These are phyloP conservation scores for Proteles cristata DNA, from an alignment of 2,113 vertebrate species.

Conservation along the genomic window DNA sequence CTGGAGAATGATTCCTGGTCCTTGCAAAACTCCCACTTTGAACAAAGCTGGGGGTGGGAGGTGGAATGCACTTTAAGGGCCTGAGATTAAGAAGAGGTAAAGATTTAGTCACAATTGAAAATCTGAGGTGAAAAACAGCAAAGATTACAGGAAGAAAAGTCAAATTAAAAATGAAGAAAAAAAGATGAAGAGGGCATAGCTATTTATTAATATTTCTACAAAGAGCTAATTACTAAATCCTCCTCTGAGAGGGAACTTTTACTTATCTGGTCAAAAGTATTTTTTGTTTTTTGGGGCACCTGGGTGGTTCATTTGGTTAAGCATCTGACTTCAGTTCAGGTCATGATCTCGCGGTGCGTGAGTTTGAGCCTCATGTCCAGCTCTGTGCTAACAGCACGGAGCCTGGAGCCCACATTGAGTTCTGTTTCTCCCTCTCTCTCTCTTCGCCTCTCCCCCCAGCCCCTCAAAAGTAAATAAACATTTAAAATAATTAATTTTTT, in stretches of 20 bases:
- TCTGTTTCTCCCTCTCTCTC: too few species aligned
- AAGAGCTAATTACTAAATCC: conserved; percentile 57
- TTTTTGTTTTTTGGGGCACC: too few species aligned
- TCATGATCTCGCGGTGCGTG: too few species aligned
- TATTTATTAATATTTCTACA: conserved; percentile 52
- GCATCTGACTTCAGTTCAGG: too few species aligned
- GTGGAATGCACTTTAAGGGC: neutral
- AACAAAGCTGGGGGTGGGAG: neutral
- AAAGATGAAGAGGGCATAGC: conserved; percentile 3
- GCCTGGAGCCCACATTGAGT: too few species aligned
- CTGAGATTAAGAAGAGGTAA: neutral
- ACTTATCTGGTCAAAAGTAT: conserved; percentile 32
- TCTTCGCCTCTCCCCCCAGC: too few species aligned
- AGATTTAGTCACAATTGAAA: conserved; percentile 36
- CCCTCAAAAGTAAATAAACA: too few species aligned
- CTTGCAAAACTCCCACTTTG: neutral
- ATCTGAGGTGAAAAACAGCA: conserved; percentile 16
- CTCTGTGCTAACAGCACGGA: too few species aligned
- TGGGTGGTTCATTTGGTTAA: too few species aligned
- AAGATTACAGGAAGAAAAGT: neutral
- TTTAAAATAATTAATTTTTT: too few species aligned
- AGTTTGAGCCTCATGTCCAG: too few species aligned
- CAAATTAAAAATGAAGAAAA: conserved; percentile 31
- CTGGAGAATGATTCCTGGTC: neutral
- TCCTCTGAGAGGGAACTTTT: conserved; percentile 9